A percentile compares a stretch with the other conserved stretches of the same genome.
Evolutionary conservation across 2,888 invertebrate genomes (phyloP).

Genomic region (Ethmia dodecea): DNA sequence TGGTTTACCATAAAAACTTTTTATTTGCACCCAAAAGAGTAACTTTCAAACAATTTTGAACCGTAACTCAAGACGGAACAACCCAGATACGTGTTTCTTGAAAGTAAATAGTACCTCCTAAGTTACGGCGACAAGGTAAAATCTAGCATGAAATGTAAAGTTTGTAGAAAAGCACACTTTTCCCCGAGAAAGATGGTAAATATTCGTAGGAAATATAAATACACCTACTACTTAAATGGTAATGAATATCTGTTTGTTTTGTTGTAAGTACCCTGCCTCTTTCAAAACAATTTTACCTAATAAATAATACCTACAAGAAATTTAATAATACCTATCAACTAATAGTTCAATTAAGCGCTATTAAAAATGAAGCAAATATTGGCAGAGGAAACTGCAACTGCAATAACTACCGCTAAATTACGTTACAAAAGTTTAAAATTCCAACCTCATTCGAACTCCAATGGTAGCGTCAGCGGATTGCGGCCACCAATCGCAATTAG

Average conservation of each 20-base stretch:
- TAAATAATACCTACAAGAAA: too few relatives aligned
- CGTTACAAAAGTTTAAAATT: constrained; percentile 7
- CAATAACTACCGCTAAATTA: constrained; percentile 7
- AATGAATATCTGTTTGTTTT: too few relatives aligned
- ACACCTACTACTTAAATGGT: too few relatives aligned
- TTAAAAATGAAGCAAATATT: constrained; percentile 2
- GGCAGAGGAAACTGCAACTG: constrained; percentile 6
- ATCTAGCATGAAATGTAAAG: constrained; percentile 17
- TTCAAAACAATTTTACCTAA: too few relatives aligned
- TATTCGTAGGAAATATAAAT: too few relatives aligned
- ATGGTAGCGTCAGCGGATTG: constrained; percentile 4
- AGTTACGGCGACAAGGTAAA: constrained; percentile 6
- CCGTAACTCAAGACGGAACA: constrained; percentile 2
- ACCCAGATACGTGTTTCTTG: constrained; percentile 12
- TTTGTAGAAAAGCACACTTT: too few relatives aligned
- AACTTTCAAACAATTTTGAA: background rate
- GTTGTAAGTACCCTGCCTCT: too few relatives aligned
- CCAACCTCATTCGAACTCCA: constrained; percentile 3
- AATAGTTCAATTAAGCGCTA: background rate
- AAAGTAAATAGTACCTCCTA: constrained; percentile 13
- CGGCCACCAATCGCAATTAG: constrained; percentile 11
- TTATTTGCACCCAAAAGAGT: background rate
- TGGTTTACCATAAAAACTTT: constrained; percentile 4
- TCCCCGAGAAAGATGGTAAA: too few relatives aligned
- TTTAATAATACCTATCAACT: background rate